Base-by-base conservation (phyloP, 2,113 vertebrate species). In the Muntiacus reevesi region DNA sequence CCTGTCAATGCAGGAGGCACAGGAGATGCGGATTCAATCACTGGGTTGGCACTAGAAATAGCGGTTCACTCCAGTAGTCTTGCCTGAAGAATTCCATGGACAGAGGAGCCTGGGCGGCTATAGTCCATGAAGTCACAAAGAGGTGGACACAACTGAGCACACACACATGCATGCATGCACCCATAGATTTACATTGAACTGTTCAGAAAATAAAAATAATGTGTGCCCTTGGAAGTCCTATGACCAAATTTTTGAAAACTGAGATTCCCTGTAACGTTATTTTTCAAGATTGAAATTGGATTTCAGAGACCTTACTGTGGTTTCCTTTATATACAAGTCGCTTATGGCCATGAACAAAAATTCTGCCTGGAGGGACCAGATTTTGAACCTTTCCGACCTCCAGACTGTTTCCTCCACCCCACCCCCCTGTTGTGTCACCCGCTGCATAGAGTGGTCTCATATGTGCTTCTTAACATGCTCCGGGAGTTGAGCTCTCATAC, bases 401-500 rank as follows among this genome's bases (percentile, higher is more conserved):
- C 19, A 3, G 40, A 67, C 28, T 36, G 9, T 81, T 84, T 7
- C 33, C 27, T 43, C 25, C 14, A 19, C 8, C 5, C 3, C 2
- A 3, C 1, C 1, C 4, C 17, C 27, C 36, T 45, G 30, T 36
- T 23, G 50, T 4, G 0, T 79, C 30, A 1, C 23, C 16, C 3
- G 2, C 7, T 62, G 12, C 11, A 1, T 19, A 8, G 1, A 40
- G 9, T 52, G 71, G 1, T 40, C 3, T 13, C 2, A 11, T 7
- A 2, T 12, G 5, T 62, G 6, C 52, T 30, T 52, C 15, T 6
- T 33, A 57, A 14, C 67, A 7, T 15, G 30, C 47, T 86, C 47
- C 2, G 6, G 2, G 28, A 54, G 25, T 21, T 79, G 45, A 40
- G 11, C 4, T 19, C 15, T 62, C 76, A 33, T 12, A n/a, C 11